Evolutionary conservation across 2,888 invertebrate genomes (phyloP).

Genomic region (Sarcophaga carnaria): DNA sequence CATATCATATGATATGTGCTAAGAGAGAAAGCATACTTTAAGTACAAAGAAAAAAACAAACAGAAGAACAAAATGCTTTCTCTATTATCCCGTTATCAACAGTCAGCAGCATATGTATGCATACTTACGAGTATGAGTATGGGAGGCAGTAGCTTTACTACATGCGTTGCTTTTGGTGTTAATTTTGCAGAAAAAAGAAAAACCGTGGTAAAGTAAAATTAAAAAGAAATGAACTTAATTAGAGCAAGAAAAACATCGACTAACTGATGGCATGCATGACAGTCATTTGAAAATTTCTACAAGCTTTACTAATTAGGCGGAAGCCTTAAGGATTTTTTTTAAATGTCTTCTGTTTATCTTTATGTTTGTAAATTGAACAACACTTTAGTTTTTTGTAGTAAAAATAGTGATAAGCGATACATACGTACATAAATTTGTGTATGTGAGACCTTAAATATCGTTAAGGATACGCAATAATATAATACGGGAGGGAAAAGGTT

Average conservation of each 20-base stretch:
- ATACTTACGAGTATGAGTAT: background rate
- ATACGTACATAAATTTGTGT: no score
- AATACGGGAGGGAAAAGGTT: no score
- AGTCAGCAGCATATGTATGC: background rate
- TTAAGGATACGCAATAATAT: no score
- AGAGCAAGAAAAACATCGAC: background rate
- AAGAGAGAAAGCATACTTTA: constrained; percentile 27
- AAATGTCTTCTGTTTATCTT: background rate
- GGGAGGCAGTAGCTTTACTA: background rate
- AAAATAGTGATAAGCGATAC: no score
- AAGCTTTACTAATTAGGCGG: constrained; percentile 25
- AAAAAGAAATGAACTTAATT: background rate
- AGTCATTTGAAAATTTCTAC: background rate
- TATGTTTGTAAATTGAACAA: background rate
- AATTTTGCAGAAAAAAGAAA: background rate
- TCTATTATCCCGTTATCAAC: background rate
- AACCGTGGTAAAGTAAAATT: background rate
- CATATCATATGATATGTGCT: background rate
- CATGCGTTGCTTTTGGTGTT: background rate
- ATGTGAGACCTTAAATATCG: no score
- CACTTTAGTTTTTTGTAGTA: background rate
- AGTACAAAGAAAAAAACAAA: constrained; percentile 8
- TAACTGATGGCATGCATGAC: background rate
- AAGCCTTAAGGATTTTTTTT: constrained; percentile 27
- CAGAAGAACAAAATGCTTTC: background rate